phyloP scores from a whole-genome alignment of 2,797 vertebrate genomes.

The Scomberomorus guttatus region DNA sequence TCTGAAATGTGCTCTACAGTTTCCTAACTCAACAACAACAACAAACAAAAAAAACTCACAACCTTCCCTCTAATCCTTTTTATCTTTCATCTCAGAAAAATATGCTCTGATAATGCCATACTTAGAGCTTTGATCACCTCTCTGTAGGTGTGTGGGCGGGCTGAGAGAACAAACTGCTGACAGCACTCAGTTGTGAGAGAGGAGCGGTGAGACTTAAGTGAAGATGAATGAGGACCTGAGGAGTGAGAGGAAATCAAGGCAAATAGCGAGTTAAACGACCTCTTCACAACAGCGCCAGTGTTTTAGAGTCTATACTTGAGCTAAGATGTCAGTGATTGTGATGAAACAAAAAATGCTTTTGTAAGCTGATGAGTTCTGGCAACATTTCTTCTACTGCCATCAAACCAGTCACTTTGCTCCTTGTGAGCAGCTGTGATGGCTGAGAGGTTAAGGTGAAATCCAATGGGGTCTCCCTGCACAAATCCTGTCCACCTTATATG shows the following conservation, averaged over 20 bases:
- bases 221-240: neutral
- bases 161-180: slow-evolving; percentile 24
- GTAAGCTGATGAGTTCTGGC: neutral
- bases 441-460: slow-evolving; percentile 44
- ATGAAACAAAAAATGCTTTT: neutral
- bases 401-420: neutral
- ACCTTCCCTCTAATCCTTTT: slow-evolving; percentile 1
- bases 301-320: neutral
- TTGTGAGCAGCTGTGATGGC: slow-evolving; percentile 45
- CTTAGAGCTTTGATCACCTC: slow-evolving; percentile 36
- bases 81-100: slow-evolving; percentile 19
- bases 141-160: neutral
- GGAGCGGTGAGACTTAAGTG: neutral
- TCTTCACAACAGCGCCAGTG: no score
- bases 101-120: neutral
- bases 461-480: no score
- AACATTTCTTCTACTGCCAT: neutral
- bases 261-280: neutral
- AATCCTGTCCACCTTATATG: no score
- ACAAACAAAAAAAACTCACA: neutral
- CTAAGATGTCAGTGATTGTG: neutral
- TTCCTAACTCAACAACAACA: neutral
- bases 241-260: slow-evolving; percentile 10
- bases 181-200: slow-evolving; percentile 8
- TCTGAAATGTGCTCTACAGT: neutral